Evolutionary conservation across 2,888 invertebrate genomes (phyloP).

Genomic region (Drosophila neutralis): DNA sequence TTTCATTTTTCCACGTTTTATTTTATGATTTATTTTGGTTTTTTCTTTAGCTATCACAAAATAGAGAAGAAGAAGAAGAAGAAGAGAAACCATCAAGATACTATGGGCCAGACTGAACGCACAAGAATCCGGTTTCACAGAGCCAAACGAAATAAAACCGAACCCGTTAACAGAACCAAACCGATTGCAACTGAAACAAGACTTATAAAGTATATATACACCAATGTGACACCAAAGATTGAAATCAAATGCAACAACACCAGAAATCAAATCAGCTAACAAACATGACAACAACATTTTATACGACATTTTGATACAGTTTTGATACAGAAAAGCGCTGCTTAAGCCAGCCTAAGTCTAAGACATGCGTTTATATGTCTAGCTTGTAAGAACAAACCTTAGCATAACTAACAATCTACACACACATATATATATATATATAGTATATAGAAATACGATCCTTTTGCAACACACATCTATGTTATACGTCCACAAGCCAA

Average conservation of each 20-base stretch:
- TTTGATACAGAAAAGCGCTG: slow-evolving; percentile 49
- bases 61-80: slow-evolving; percentile 3
- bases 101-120: slow-evolving; percentile 60
- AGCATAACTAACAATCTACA: slow-evolving; percentile 26
- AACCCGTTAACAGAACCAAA: slow-evolving; percentile 60
- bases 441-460: slow-evolving; percentile 24
- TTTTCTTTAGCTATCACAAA: slow-evolving; percentile 13
- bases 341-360: slow-evolving; percentile 34
- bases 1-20: slow-evolving; percentile 7
- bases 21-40: slow-evolving; percentile 12
- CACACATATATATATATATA: slow-evolving; percentile 17
- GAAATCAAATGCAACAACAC: slow-evolving; percentile 30
- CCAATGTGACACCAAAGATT: slow-evolving; percentile 40
- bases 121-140: slow-evolving; percentile 65
- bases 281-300: slow-evolving; percentile 45
- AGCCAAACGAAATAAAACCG: slow-evolving; percentile 41
- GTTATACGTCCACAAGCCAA: slow-evolving; percentile 52
- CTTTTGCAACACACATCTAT: slow-evolving; percentile 23
- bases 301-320: slow-evolving; percentile 67
- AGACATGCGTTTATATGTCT: slow-evolving; percentile 37
- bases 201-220: slow-evolving; percentile 51
- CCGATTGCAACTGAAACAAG: slow-evolving; percentile 69
- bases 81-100: slow-evolving; percentile 5
- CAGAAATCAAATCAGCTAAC: slow-evolving; percentile 41
- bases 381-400: slow-evolving; percentile 55